Conservation (phyloP, 2,113 vertebrate genomes). For the Sinocyclocheilus maitianheensis region DNA sequence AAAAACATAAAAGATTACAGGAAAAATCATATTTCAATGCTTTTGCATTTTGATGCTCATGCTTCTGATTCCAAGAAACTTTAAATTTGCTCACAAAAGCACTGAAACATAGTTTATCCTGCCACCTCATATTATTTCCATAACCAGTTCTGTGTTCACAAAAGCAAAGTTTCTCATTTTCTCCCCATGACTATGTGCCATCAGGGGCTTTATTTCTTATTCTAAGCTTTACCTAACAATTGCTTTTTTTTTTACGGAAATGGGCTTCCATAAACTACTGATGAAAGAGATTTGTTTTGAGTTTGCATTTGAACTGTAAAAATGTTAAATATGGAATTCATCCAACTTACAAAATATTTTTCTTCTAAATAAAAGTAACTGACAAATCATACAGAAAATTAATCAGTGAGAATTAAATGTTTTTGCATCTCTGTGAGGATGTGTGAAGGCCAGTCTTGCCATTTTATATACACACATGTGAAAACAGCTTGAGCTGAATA, state of each 20-base stretch:
- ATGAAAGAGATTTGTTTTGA: background rate
- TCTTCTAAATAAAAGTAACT: background rate
- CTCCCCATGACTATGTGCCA: background rate
- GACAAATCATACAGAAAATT: background rate
- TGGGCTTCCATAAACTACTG: too few relatives aligned
- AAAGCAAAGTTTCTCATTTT: background rate
- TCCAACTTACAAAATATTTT: background rate
- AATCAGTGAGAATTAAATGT: background rate
- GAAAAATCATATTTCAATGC: too few relatives aligned
- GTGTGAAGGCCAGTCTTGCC: background rate
- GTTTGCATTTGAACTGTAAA: background rate
- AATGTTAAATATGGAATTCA: background rate
- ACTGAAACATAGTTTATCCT: background rate
- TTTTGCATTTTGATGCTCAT: too few relatives aligned
- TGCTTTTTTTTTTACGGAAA: too few relatives aligned
- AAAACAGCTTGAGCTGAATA: conserved; percentile 29
- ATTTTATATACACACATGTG: background rate
- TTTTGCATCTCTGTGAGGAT: background rate
- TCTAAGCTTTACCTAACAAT: background rate
- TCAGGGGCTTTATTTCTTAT: background rate
- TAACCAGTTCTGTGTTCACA: background rate
- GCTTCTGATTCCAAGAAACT: background rate
- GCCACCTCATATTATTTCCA: background rate
- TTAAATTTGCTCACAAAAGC: background rate
- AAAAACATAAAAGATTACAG: too few relatives aligned